Conservation (phyloP, 2,888 invertebrate genomes). For the Neria commutata region DNA sequence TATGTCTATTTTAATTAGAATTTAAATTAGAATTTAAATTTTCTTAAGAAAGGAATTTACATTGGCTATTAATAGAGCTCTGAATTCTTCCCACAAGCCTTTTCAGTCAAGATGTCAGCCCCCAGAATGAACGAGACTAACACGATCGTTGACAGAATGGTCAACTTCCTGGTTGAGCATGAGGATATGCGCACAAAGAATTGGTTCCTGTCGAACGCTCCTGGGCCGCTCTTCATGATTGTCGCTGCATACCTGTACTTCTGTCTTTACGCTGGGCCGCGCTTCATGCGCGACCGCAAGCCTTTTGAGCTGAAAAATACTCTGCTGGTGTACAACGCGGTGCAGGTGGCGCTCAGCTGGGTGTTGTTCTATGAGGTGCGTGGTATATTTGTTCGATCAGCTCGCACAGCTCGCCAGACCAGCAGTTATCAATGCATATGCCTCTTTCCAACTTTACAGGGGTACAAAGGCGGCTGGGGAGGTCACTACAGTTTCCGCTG, state of each 20-base stretch:
- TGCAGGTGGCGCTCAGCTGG: slow-evolving; percentile 83
- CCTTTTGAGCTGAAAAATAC: slow-evolving; percentile 81
- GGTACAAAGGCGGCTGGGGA: slow-evolving; percentile 66
- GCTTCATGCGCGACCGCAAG: slow-evolving; percentile 85
- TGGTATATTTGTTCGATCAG: neutral
- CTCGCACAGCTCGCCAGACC: neutral
- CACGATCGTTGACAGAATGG: slow-evolving; percentile 59
- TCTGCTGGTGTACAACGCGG: slow-evolving; percentile 83
- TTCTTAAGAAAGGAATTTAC: no score
- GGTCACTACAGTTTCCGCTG: slow-evolving; percentile 72
- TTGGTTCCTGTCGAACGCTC: slow-evolving; percentile 78
- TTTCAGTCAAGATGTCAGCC: slow-evolving; percentile 52
- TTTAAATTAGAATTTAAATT: no score
- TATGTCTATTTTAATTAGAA: no score
- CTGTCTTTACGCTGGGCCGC: slow-evolving; percentile 80
- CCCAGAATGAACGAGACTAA: slow-evolving; percentile 56
- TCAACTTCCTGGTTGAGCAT: slow-evolving; percentile 61
- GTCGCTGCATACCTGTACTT: slow-evolving; percentile 75
- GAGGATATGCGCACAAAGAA: slow-evolving; percentile 62
- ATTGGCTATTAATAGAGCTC: no score
- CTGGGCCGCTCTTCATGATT: slow-evolving; percentile 72
- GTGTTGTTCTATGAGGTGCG: slow-evolving; percentile 77
- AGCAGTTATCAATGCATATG: neutral
- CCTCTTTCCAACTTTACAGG: slow-evolving; percentile 52
- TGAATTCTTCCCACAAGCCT: neutral